Conservation (phyloP, 2,797 vertebrate genomes). For the Labroides dimidiatus region DNA sequence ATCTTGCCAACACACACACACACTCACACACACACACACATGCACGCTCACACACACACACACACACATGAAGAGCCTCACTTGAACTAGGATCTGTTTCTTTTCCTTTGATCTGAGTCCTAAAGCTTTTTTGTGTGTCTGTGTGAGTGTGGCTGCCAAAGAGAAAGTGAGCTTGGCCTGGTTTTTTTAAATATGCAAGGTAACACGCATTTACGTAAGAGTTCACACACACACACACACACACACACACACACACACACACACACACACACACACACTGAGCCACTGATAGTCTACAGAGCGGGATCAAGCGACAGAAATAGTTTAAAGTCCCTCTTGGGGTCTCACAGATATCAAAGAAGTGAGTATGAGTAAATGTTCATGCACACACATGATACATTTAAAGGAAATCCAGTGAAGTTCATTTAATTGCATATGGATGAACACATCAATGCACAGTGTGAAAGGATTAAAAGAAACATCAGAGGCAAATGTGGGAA, state of each 20-base stretch:
- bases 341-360: constrained; percentile 24
- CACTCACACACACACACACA: constrained; percentile 22
- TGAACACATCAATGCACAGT: neutral
- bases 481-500: neutral
- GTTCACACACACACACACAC: constrained; percentile 1
- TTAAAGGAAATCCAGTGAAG: constrained; percentile 4
- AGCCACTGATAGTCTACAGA: constrained; percentile 13
- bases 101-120: constrained; percentile 55
- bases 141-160: neutral
- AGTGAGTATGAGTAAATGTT: constrained; percentile 9
- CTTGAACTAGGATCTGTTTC: constrained; percentile 35
- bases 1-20: constrained; percentile 5
- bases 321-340: constrained; percentile 37
- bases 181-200: constrained; percentile 17
- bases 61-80: constrained; percentile 11
- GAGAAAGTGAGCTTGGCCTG: constrained; percentile 35
- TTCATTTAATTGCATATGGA: constrained; percentile 3
- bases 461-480: neutral
- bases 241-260: neutral
- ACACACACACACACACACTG: constrained; percentile 16
- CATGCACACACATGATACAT: constrained; percentile 9
- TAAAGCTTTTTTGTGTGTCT: constrained; percentile 35
- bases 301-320: constrained; percentile 38
- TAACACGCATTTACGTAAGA: constrained; percentile 20
- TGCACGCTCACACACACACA: constrained; percentile 17